Conservation (phyloP, 2,797 vertebrate species). For the Emys orbicularis region DNA sequence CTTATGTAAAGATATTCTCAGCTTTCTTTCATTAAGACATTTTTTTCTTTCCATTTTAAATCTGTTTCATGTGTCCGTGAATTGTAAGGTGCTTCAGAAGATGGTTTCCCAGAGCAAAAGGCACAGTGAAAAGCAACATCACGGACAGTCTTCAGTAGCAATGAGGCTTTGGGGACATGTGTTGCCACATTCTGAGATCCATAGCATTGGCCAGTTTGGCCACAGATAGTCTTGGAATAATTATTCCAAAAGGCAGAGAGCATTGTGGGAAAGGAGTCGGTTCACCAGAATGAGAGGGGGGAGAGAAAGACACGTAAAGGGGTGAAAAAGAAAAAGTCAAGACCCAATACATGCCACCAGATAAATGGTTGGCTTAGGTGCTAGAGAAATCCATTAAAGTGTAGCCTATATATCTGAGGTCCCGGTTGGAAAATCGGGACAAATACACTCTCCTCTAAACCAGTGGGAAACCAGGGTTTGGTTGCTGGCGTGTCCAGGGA, state of each 20-base stretch:
- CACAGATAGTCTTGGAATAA: constrained; percentile 35
- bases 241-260: constrained; percentile 17
- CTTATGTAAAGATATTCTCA: constrained; percentile 77
- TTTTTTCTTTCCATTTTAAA: constrained; percentile 70
- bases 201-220: constrained; percentile 48
- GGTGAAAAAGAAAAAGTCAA: neutral
- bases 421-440: neutral
- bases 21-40: constrained; percentile 76
- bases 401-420: constrained; percentile 29
- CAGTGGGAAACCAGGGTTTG: neutral
- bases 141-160: neutral
- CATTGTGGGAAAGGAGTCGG: neutral
- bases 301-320: neutral
- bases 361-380: neutral
- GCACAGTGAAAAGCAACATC: constrained; percentile 43
- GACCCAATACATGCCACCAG: neutral
- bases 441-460: neutral
- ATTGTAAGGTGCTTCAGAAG: constrained; percentile 62
- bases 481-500: neutral
- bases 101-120: constrained; percentile 65
- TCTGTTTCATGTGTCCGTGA: constrained; percentile 67
- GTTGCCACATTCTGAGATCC: constrained; percentile 22
- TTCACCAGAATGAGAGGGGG: neutral
- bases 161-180: constrained; percentile 35
- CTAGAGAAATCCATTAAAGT: constrained; percentile 16